Conservation (phyloP, 2,888 invertebrate species). For the Cosmia trapezina region DNA sequence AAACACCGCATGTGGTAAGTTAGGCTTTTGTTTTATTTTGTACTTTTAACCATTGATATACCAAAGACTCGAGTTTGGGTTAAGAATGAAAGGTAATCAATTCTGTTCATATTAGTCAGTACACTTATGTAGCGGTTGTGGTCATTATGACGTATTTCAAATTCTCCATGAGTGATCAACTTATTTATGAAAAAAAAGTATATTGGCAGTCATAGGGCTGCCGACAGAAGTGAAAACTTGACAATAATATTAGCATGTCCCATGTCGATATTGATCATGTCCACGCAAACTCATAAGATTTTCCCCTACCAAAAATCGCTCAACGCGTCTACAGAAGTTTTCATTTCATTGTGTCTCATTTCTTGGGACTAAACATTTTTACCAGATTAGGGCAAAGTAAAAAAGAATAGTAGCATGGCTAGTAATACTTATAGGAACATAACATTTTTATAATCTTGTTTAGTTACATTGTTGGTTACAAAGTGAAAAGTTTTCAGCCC, state of each 20-base stretch:
- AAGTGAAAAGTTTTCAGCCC: background rate
- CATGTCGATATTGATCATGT: too few species aligned
- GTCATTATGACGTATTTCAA: background rate
- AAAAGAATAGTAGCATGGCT: too few species aligned
- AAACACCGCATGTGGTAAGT: conserved; percentile 78
- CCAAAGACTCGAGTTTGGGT: too few species aligned
- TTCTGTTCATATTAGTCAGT: background rate
- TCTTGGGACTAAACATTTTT: background rate
- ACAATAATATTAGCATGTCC: too few species aligned
- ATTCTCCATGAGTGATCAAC: background rate
- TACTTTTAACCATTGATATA: background rate
- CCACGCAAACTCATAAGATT: too few species aligned
- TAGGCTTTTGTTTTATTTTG: background rate
- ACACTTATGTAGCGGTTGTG: background rate
- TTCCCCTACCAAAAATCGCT: too few species aligned
- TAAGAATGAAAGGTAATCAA: background rate
- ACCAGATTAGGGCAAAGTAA: background rate
- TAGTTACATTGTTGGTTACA: background rate
- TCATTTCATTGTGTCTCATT: background rate
- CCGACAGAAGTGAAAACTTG: too few species aligned
- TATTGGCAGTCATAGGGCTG: too few species aligned
- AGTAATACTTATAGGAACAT: background rate
- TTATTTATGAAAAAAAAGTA: background rate
- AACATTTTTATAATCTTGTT: background rate
- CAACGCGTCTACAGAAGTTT: too few species aligned